Evolutionary conservation across 1,140 invertebrate genomes (phyloP).

Genomic region (Drosophila mojavensis): DNA sequence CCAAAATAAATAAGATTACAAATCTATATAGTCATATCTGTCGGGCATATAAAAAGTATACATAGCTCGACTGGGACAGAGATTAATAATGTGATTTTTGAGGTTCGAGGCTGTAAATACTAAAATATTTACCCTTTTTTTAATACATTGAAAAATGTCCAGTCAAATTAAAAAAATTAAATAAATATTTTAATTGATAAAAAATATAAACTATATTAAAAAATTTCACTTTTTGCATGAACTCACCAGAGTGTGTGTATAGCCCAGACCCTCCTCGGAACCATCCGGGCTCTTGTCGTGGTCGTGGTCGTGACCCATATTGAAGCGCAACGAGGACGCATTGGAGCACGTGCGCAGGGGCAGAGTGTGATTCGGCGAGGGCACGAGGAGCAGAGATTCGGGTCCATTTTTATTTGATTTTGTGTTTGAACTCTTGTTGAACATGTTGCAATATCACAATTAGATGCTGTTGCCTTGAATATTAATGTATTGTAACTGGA

Average conservation of each 20-base stretch:
- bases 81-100: background rate
- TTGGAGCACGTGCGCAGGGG: slow-evolving; percentile 70
- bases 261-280: slow-evolving; percentile 89
- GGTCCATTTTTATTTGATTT: slow-evolving; percentile 60
- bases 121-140: no score
- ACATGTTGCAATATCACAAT: slow-evolving; percentile 44
- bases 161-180: no score
- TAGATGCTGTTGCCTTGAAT: slow-evolving; percentile 29
- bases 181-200: no score
- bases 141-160: no score
- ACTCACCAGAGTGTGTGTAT: slow-evolving; percentile 93
- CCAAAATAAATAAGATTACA: slow-evolving; percentile 9
- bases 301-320: slow-evolving; percentile 61
- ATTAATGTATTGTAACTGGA: slow-evolving; percentile 13
- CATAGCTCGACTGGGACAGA: no score
- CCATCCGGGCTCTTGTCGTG: slow-evolving; percentile 71
- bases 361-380: slow-evolving; percentile 40
- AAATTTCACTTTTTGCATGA: no score
- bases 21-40: slow-evolving; percentile 4
- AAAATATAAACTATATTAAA: background rate
- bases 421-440: slow-evolving; percentile 44
- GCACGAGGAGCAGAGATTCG: slow-evolving; percentile 67
- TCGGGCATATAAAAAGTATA: background rate
- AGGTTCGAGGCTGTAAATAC: no score
- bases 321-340: slow-evolving; percentile 63